These are phyloP conservation scores for Therioaphis trifolii DNA, from an alignment of 2,888 invertebrate species.

Conservation along the genomic window DNA sequence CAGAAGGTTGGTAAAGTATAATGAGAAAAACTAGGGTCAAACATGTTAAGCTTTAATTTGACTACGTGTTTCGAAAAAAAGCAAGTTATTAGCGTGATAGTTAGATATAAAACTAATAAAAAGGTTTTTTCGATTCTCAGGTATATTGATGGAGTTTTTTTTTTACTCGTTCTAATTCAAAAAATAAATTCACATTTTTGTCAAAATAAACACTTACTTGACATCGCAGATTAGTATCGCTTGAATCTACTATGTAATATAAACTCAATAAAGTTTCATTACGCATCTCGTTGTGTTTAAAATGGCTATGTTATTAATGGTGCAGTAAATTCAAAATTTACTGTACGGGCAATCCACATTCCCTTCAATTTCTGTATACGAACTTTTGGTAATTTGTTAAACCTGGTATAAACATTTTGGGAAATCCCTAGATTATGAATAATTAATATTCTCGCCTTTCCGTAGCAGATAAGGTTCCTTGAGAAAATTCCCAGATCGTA, in stretches of 20 bases:
- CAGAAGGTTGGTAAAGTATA: too few relatives aligned
- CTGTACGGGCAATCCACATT: conserved; percentile 29
- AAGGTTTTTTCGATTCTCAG: background rate
- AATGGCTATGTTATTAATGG: conserved; percentile 37
- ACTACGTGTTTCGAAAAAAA: too few relatives aligned
- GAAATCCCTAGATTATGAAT: conserved; percentile 57
- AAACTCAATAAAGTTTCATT: conserved; percentile 47
- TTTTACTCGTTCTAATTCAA: conserved; percentile 10
- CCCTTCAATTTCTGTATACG: conserved; percentile 39
- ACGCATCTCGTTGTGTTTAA: conserved; percentile 8
- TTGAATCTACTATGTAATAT: background rate
- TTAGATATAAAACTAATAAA: too few relatives aligned
- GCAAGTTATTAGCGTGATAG: too few relatives aligned
- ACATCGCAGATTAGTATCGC: conserved; percentile 10
- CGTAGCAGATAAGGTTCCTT: conserved; percentile 44
- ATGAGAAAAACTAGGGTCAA: too few relatives aligned
- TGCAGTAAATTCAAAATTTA: conserved; percentile 48
- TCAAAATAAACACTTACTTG: background rate
- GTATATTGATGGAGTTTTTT: background rate
- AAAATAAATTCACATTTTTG: background rate
- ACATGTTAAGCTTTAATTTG: too few relatives aligned
- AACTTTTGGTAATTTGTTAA: conserved; percentile 58
- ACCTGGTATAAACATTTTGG: conserved; percentile 42
- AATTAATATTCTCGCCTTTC: conserved; percentile 57
- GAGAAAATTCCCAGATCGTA: conserved; percentile 31